Conservation (phyloP, 2,797 vertebrate species). For the Eospalax fontanierii region DNA sequence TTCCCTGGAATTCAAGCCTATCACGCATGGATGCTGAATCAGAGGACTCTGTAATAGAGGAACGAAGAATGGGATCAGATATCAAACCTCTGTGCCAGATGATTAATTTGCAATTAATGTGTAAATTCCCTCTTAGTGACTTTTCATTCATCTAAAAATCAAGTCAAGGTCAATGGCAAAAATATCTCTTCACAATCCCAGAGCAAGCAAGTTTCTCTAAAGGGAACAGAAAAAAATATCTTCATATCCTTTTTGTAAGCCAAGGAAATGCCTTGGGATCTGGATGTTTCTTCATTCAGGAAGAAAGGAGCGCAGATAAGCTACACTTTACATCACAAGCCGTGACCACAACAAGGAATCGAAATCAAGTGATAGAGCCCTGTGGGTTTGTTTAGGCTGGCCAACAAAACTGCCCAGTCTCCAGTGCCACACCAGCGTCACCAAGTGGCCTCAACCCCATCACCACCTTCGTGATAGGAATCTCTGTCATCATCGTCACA, state of each 20-base stretch:
- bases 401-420: not conserved
- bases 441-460: not conserved
- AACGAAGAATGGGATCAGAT: constrained; percentile 38
- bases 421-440: not conserved
- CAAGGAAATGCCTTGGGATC: constrained; percentile 49
- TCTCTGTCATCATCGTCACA: not conserved
- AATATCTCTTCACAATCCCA: constrained; percentile 66
- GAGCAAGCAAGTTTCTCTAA: not conserved
- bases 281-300: constrained; percentile 48
- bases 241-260: constrained; percentile 56
- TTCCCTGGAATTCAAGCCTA: not conserved
- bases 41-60: not conserved
- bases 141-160: constrained; percentile 75
- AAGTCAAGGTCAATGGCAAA: constrained; percentile 70
- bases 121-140: constrained; percentile 67
- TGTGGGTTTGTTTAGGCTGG: not conserved
- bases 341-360: not conserved
- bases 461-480: not conserved
- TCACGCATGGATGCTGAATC: constrained; percentile 2
- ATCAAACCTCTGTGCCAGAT: constrained; percentile 46
- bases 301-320: constrained; percentile 14
- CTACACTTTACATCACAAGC: not conserved
- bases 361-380: not conserved
- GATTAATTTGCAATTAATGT: constrained; percentile 79
- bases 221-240: constrained; percentile 45